A percentile compares a stretch with the other conserved stretches of the same genome.
phyloP scores from a whole-genome alignment of 2,113 vertebrate species.

The Fulica atra region DNA sequence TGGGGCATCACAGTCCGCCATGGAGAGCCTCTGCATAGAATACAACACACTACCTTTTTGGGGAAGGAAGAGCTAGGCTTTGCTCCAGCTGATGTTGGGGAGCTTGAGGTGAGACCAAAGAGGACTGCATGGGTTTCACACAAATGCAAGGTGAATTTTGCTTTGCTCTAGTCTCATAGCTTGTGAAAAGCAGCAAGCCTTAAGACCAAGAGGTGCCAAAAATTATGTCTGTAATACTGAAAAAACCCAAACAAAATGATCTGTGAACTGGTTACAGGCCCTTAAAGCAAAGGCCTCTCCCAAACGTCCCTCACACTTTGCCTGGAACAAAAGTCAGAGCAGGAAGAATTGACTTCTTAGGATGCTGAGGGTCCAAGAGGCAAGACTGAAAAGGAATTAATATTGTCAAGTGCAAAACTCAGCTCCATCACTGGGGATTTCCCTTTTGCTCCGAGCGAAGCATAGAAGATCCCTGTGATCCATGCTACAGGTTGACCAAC shows the following conservation, averaged over 20 bases:
- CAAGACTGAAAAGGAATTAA: not conserved
- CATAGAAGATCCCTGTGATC: not conserved
- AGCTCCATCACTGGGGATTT: not conserved
- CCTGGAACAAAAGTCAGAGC: not conserved
- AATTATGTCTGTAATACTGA: not conserved
- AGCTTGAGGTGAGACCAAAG: not conserved
- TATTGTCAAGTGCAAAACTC: not conserved
- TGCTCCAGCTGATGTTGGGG: not conserved
- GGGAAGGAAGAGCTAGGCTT: not conserved
- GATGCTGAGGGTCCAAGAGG: not conserved
- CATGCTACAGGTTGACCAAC: not conserved
- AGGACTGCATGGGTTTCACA: not conserved
- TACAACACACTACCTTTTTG: not conserved
- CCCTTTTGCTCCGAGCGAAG: not conserved
- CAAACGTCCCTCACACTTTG: not conserved
- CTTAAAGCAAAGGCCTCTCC: not conserved
- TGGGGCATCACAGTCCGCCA: not conserved
- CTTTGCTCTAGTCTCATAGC: not conserved
- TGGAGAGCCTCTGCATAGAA: not conserved
- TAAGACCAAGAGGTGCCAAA: not conserved
- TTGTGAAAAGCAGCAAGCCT: not conserved
- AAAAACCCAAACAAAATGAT: not conserved
- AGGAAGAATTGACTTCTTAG: not conserved
- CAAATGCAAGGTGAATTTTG: not conserved
- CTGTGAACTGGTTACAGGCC: not conserved